Evolutionary conservation across 2,888 invertebrate species (phyloP).

Genomic region (Phlogophora meticulosa): DNA sequence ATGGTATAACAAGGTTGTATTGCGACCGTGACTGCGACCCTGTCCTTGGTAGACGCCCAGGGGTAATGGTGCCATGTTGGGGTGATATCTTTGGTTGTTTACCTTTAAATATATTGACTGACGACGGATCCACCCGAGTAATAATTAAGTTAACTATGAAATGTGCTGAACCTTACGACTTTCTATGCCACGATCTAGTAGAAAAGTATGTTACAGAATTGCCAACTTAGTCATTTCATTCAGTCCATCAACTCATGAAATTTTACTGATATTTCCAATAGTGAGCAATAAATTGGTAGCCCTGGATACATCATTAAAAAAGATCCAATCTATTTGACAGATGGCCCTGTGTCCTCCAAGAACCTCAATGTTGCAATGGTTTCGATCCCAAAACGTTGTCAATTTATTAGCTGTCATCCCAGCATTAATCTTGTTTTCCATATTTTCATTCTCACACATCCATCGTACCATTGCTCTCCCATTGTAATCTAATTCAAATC

Average conservation of each 20-base stretch:
- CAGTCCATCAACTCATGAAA: neutral
- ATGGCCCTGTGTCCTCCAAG: neutral
- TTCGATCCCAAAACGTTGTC: too few relatives aligned
- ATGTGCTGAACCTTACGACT: too few relatives aligned
- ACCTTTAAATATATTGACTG: neutral
- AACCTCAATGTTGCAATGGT: too few relatives aligned
- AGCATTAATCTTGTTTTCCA: neutral
- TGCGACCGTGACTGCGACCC: conserved; percentile 52
- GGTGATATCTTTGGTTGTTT: conserved; percentile 18
- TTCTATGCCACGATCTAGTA: too few relatives aligned
- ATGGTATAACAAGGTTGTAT: conserved; percentile 51
- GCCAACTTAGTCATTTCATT: neutral
- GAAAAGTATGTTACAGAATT: too few relatives aligned
- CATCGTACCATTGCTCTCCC: neutral
- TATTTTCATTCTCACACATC: neutral
- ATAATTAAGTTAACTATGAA: neutral
- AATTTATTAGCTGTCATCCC: neutral
- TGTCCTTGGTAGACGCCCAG: conserved; percentile 39
- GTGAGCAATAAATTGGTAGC: neutral
- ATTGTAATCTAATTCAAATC: neutral
- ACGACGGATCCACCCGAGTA: neutral
- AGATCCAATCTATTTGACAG: neutral
- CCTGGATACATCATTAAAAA: neutral
- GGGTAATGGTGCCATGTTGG: conserved; percentile 25
- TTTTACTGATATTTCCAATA: neutral